Percentiles rank a stretch among this genome's conserved stretches.
These are phyloP conservation scores for Muschampia plurimacula DNA, from an alignment of 2,888 invertebrate species.

Conservation along the genomic window DNA sequence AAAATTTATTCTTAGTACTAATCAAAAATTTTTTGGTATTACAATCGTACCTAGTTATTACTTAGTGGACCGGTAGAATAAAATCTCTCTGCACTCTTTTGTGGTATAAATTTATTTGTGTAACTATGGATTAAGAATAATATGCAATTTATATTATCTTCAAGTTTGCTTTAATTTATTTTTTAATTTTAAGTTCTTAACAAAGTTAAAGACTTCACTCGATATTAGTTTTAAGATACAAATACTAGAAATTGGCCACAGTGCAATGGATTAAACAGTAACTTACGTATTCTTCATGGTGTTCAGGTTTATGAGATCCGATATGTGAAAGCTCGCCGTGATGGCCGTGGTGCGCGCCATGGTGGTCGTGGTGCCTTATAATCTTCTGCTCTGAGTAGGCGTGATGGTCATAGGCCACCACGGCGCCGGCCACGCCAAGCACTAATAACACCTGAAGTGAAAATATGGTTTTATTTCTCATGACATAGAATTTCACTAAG, in stretches of 20 bases:
- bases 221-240: too few species aligned
- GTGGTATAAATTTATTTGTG: too few species aligned
- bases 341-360: slow-evolving; percentile 50
- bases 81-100: too few species aligned
- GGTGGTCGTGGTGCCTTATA: slow-evolving; percentile 47
- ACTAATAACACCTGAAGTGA: slow-evolving; percentile 57
- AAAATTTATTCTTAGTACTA: too few species aligned
- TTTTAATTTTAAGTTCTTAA: too few species aligned
- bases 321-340: slow-evolving; percentile 63
- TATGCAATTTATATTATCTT: too few species aligned
- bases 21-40: too few species aligned
- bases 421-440: slow-evolving; percentile 60
- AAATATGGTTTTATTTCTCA: not conserved
- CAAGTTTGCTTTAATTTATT: too few species aligned
- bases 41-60: too few species aligned
- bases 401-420: slow-evolving; percentile 56
- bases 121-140: too few species aligned
- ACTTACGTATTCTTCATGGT: slow-evolving; percentile 79
- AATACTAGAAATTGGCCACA: not conserved
- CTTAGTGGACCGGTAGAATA: too few species aligned
- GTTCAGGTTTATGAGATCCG: slow-evolving; percentile 61
- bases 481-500: not conserved
- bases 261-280: not conserved
- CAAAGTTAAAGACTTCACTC: too few species aligned
- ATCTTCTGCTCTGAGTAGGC: slow-evolving; percentile 67